Evolutionary conservation across 2,797 vertebrate genomes (phyloP).

Genomic region (Enteromius radiatus): DNA sequence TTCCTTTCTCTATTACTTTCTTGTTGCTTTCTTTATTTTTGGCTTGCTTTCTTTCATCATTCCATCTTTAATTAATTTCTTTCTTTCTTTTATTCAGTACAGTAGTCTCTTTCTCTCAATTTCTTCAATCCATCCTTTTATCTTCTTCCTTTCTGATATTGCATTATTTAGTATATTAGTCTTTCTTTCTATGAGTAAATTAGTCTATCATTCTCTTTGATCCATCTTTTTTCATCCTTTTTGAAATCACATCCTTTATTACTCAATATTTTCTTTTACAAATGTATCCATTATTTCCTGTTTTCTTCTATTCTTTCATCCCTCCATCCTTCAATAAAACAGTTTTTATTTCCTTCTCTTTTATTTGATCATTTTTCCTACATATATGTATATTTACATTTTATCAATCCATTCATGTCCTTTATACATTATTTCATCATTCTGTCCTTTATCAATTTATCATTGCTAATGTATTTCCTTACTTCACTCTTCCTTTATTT

Average conservation of each 20-base stretch:
- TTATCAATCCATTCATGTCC: neutral
- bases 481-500: neutral
- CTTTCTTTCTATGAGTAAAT: neutral
- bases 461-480: neutral
- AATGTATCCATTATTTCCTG: neutral
- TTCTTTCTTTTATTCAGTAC: neutral
- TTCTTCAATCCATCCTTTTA: neutral
- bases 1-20: neutral
- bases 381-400: neutral
- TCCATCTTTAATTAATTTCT: neutral
- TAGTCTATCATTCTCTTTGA: neutral
- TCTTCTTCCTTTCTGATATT: neutral
- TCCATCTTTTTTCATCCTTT: neutral
- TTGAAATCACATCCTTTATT: no score
- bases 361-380: neutral
- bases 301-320: neutral
- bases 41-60: neutral
- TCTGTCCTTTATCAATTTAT: neutral
- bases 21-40: no score
- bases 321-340: neutral
- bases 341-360: neutral
- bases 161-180: neutral
- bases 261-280: neutral
- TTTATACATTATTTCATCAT: neutral
- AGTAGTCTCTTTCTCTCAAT: neutral